phyloP scores from a whole-genome alignment of 2,797 vertebrate genomes.

The Sus cebifrons region DNA sequence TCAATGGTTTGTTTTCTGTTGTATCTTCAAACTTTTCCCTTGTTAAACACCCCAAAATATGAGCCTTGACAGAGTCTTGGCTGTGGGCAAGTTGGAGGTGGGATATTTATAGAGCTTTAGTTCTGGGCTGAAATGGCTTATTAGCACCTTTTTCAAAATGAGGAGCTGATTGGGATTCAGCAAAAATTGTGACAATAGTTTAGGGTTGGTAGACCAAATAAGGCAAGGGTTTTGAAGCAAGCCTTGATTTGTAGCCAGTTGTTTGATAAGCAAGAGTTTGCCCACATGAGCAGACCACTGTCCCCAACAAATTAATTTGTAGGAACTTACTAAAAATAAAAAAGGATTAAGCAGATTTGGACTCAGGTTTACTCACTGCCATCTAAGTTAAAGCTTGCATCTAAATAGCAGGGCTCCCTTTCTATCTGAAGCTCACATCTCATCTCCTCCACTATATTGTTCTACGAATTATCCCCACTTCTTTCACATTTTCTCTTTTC shows the following conservation, averaged over 20 bases:
- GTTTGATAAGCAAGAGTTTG: slow-evolving; percentile 30
- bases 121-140: background rate
- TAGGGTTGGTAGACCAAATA: background rate
- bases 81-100: background rate
- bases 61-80: background rate
- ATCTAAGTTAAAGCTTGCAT: background rate
- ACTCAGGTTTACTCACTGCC: background rate
- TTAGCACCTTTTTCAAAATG: background rate
- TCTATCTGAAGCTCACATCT: background rate
- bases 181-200: background rate
- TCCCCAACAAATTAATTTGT: background rate
- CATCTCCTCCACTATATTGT: background rate
- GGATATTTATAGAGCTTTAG: background rate
- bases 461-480: background rate
- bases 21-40: background rate
- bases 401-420: background rate
- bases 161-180: background rate
- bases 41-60: background rate
- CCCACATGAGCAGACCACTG: background rate
- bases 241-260: background rate
- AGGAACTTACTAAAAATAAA: background rate
- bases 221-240: background rate
- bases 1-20: background rate
- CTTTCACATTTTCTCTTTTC: background rate
- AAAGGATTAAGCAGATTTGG: background rate